A percentile compares a stretch with the other conserved stretches of the same genome.
Conservation (phyloP, 2,113 vertebrate genomes). For the Tachysurus fulvidraco region DNA sequence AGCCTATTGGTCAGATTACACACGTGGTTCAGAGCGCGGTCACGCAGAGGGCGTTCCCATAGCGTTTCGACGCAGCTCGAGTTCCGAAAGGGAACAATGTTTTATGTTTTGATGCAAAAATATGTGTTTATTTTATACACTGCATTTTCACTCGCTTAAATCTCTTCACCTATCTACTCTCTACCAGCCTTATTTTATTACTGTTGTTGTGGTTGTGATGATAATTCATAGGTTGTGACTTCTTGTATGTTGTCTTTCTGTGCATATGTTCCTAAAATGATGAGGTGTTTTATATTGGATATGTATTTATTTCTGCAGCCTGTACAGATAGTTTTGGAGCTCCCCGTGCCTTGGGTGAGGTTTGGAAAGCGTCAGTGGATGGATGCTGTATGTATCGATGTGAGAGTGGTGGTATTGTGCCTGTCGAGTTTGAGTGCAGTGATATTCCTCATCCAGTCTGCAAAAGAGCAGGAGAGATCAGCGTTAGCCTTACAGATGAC, state of each 20-base stretch:
- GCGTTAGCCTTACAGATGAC: conserved; percentile 79
- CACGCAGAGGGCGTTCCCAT: too few relatives aligned
- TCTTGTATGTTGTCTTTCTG: background rate
- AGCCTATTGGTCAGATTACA: too few relatives aligned
- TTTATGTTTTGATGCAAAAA: background rate
- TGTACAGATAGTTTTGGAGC: conserved; percentile 87
- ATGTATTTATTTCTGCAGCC: conserved; percentile 71
- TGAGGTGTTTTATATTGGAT: background rate
- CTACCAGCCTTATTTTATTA: background rate
- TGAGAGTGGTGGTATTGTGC: conserved; percentile 81
- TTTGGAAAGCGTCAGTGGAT: conserved; percentile 84
- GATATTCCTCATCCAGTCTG: conserved; percentile 67
- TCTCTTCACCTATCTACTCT: background rate
- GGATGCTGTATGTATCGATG: conserved; percentile 91
- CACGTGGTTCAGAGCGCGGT: too few relatives aligned
- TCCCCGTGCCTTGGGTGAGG: conserved; percentile 84
- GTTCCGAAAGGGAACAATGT: background rate
- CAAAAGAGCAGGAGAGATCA: conserved; percentile 79
- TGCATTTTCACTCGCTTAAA: background rate
- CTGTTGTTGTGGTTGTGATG: background rate
- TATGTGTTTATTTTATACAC: background rate
- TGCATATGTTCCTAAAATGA: background rate
- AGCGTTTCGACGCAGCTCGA: too few relatives aligned
- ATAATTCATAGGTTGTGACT: background rate
- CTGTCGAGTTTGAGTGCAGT: conserved; percentile 83